These are phyloP conservation scores for Strongylocentrotus purpuratus DNA, from an alignment of 35 echinoderm and acorn worm genomes.

Conservation along the genomic window DNA sequence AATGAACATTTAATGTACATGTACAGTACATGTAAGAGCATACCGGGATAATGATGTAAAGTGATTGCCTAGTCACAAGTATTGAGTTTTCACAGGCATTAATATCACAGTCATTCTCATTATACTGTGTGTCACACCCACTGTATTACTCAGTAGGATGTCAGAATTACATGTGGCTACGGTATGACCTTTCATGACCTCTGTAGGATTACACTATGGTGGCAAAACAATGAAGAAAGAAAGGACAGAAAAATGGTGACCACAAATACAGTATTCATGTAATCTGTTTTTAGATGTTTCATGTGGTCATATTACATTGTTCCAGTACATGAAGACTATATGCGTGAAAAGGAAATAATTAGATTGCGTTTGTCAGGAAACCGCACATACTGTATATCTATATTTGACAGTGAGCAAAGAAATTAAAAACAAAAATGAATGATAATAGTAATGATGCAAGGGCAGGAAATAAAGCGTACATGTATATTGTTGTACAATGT, in stretches of 20 bases:
- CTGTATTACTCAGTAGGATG: not conserved
- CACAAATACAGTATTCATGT: too few species aligned
- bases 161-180: not conserved
- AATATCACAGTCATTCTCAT: not conserved
- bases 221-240: not conserved
- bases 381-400: too few species aligned
- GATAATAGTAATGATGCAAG: too few species aligned
- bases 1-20: not conserved
- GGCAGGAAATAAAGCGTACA: too few species aligned
- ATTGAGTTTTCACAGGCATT: not conserved
- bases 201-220: not conserved
- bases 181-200: not conserved
- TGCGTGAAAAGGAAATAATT: too few species aligned
- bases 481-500: too few species aligned
- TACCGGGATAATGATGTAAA: not conserved
- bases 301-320: too few species aligned
- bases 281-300: too few species aligned
- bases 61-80: not conserved
- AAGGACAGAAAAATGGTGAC: not conserved
- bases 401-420: too few species aligned
- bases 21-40: not conserved
- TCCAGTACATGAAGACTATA: too few species aligned
- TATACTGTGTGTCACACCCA: not conserved
- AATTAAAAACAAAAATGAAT: too few species aligned
- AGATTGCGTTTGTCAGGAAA: too few species aligned